Evolutionary conservation across 2,888 invertebrate species (phyloP).

Genomic region (Drosophila macrothrix): DNA sequence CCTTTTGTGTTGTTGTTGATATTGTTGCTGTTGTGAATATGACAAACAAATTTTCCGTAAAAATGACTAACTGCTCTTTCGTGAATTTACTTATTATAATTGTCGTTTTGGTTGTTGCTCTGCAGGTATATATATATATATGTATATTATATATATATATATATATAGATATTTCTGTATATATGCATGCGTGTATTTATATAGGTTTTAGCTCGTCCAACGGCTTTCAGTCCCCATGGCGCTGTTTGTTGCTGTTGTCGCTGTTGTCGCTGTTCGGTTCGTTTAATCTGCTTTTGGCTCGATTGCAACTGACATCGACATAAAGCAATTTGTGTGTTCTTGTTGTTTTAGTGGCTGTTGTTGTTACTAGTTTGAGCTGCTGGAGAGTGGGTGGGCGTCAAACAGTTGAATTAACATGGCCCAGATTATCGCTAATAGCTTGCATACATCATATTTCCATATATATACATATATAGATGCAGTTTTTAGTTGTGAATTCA

Average conservation of each 20-base stretch:
- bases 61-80: conserved; percentile 43
- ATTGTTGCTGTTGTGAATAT: conserved; percentile 21
- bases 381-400: conserved; percentile 20
- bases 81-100: conserved; percentile 15
- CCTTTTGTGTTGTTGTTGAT: conserved; percentile 11
- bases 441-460: conserved; percentile 3
- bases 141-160: neutral
- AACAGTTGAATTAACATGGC: conserved; percentile 11
- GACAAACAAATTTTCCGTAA: conserved; percentile 26
- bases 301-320: conserved; percentile 52
- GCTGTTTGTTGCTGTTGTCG: conserved; percentile 15
- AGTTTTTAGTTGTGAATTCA: neutral
- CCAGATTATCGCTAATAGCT: conserved; percentile 29
- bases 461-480: neutral
- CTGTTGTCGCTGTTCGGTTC: conserved; percentile 16
- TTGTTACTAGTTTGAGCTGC: conserved; percentile 5
- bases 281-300: conserved; percentile 47
- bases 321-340: conserved; percentile 39
- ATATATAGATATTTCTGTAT: neutral
- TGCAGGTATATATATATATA: neutral
- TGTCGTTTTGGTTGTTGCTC: conserved; percentile 6
- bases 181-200: conserved; percentile 2
- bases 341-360: conserved; percentile 4
- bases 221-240: conserved; percentile 30
- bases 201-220: conserved; percentile 35